These are phyloP conservation scores for Leptopilina syphax DNA, from an alignment of 2,888 invertebrate species.

Conservation along the genomic window DNA sequence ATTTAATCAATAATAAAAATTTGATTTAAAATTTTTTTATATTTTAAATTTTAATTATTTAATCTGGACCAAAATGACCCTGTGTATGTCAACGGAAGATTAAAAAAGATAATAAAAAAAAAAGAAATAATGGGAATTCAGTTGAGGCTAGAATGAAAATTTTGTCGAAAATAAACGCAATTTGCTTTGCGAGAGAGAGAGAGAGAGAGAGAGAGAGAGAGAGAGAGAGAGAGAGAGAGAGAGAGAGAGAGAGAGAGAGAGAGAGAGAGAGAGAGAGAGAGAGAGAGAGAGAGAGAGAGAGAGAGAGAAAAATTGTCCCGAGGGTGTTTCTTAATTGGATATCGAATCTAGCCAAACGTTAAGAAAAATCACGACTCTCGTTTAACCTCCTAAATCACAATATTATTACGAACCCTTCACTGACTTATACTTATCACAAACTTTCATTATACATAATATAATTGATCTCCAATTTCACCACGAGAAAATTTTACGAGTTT, in stretches of 20 bases:
- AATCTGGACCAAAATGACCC: no score
- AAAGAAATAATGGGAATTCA: background rate
- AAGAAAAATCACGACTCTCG: conserved; percentile 21
- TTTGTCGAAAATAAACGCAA: conserved; percentile 14
- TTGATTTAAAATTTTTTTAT: no score
- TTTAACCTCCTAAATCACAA: conserved; percentile 33
- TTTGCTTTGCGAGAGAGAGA: background rate
- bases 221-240: no score
- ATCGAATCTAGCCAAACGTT: conserved; percentile 60
- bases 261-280: no score
- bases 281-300: no score
- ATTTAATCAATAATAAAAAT: no score
- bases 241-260: no score
- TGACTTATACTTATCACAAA: background rate
- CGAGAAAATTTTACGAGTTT: background rate
- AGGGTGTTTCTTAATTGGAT: conserved; percentile 66
- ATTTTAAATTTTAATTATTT: no score
- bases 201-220: no score
- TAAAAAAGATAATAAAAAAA: background rate
- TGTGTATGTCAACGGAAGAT: no score
- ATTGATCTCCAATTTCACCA: background rate
- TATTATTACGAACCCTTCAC: conserved; percentile 28
- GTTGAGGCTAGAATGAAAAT: background rate
- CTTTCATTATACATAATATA: background rate
- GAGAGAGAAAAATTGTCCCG: conserved; percentile 45